These are phyloP conservation scores for Leptarthrus brevirostris DNA, from an alignment of 2,888 invertebrate genomes.

Conservation along the genomic window DNA sequence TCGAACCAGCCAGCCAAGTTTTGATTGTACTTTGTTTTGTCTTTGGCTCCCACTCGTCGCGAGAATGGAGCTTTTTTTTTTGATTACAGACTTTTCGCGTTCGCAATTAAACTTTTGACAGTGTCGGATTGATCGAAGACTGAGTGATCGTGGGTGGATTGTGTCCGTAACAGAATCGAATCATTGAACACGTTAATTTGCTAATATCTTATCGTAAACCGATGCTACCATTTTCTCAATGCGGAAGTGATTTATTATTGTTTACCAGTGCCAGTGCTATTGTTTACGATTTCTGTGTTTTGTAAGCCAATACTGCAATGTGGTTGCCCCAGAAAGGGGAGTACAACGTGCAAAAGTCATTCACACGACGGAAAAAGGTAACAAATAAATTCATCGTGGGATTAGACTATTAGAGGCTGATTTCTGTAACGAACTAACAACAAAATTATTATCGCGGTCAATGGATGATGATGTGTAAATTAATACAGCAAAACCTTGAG, in stretches of 20 bases:
- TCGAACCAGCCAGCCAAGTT: background rate
- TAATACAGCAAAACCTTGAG: too few relatives aligned
- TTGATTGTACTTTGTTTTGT: slow-evolving; percentile 31
- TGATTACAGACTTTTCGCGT: slow-evolving; percentile 15
- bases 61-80: slow-evolving; percentile 2
- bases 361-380: slow-evolving; percentile 65
- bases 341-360: slow-evolving; percentile 65
- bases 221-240: slow-evolving; percentile 8
- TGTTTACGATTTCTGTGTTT: background rate
- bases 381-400: background rate
- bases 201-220: background rate
- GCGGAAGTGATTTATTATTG: slow-evolving; percentile 18
- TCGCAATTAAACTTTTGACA: slow-evolving; percentile 27
- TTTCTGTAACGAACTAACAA: too few relatives aligned
- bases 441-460: too few relatives aligned
- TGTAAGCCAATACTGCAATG: slow-evolving; percentile 37
- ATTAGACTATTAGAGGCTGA: too few relatives aligned
- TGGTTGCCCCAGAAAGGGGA: slow-evolving; percentile 65
- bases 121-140: slow-evolving; percentile 2
- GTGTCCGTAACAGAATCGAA: too few relatives aligned
- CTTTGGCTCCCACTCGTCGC: slow-evolving; percentile 5
- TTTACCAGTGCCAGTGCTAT: slow-evolving; percentile 2
- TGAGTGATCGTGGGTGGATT: slow-evolving; percentile 1
- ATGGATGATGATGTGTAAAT: too few relatives aligned
- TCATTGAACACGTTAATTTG: too few relatives aligned